A percentile compares a stretch with the other conserved stretches of the same genome.
phyloP scores from a whole-genome alignment of 2,888 invertebrate species.

The Conistra vaccinii region DNA sequence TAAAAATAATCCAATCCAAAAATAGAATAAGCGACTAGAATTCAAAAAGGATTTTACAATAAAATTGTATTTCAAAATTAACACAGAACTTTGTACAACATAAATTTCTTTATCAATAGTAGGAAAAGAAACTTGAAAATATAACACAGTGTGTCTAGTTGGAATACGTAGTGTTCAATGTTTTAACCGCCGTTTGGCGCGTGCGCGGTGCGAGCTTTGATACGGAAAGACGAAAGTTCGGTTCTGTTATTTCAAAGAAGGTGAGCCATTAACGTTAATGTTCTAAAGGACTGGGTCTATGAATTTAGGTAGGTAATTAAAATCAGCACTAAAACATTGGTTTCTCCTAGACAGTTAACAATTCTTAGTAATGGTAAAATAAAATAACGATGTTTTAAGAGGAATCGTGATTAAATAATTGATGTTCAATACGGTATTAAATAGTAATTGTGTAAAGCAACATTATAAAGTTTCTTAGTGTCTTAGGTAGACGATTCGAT shows the following conservation, averaged over 20 bases:
- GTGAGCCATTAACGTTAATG: conserved; percentile 56
- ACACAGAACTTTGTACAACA: conserved; percentile 51
- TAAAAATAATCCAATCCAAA: conserved; percentile 46
- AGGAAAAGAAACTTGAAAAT: conserved; percentile 54
- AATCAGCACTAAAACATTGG: conserved; percentile 50
- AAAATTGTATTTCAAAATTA: conserved; percentile 45
- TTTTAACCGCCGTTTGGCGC: conserved; percentile 63
- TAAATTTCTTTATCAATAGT: conserved; percentile 36
- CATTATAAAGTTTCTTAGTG: neutral
- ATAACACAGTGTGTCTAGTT: conserved; percentile 57
- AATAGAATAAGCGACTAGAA: conserved; percentile 40
- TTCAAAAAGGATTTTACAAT: conserved; percentile 39
- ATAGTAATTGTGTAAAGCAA: neutral
- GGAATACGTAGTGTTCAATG: conserved; percentile 64
- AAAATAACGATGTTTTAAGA: conserved; percentile 19
- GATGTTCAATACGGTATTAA: neutral
- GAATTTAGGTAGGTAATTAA: conserved; percentile 55
- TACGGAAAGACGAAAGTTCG: conserved; percentile 55
- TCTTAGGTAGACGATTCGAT: neutral
- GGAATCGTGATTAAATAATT: conserved; percentile 18
- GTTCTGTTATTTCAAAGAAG: conserved; percentile 55
- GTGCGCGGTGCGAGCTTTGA: conserved; percentile 64
- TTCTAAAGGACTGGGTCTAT: conserved; percentile 37
- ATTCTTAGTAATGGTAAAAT: conserved; percentile 37
- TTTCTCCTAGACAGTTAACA: conserved; percentile 38